These are phyloP conservation scores for Lasioglossum marginatum DNA, from an alignment of 2,888 invertebrate species.

Conservation along the genomic window DNA sequence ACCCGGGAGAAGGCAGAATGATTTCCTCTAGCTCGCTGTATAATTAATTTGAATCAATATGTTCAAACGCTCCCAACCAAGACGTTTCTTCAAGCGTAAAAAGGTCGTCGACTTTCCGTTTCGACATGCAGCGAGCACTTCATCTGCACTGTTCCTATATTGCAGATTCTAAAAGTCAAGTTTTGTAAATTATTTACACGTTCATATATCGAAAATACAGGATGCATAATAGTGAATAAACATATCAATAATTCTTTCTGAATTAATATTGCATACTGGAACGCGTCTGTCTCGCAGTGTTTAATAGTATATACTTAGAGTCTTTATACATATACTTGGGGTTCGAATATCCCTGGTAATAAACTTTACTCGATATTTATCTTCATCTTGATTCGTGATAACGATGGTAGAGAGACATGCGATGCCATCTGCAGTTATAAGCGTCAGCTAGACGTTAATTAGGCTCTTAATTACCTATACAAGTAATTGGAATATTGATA, in stretches of 20 bases:
- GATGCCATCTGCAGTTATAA: not conserved
- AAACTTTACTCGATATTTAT: too few species aligned
- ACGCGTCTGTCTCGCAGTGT: too few species aligned
- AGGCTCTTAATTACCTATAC: not conserved
- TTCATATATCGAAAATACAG: not conserved
- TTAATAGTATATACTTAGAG: too few species aligned
- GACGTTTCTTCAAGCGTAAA: not conserved
- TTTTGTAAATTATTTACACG: not conserved
- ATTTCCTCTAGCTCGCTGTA: not conserved
- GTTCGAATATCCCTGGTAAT: too few species aligned
- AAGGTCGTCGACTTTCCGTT: slow-evolving; percentile 9
- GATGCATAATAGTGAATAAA: not conserved
- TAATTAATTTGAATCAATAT: not conserved
- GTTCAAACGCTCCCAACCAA: not conserved
- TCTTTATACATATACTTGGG: too few species aligned
- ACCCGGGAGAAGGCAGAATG: not conserved
- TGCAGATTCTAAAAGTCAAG: not conserved
- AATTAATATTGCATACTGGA: too few species aligned
- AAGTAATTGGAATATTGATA: not conserved
- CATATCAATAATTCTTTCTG: not conserved
- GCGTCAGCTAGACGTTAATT: not conserved
- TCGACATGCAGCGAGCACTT: not conserved
- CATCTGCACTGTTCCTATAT: not conserved
- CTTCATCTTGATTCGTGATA: not conserved
- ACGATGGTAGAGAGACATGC: not conserved